Evolutionary conservation across 1,140 invertebrate genomes (phyloP), one percentile per base, ranked within the genome.

Genomic region (Caenorhabditis remanei): DNA sequence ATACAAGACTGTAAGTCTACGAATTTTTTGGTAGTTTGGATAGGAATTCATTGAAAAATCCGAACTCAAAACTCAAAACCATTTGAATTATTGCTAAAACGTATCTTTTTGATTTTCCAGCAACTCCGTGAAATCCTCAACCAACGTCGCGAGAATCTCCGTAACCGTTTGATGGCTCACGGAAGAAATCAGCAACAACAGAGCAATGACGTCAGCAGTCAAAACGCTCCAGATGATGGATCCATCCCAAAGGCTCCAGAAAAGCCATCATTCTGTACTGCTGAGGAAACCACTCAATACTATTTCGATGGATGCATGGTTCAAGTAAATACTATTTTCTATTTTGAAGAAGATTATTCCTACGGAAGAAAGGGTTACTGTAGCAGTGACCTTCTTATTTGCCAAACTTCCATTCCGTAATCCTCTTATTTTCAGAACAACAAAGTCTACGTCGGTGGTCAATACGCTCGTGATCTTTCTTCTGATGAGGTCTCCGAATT

Each of bases 201-300:
- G 19, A 84, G 82, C 67, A 86, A 83, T 46, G 88, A 79, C 40
- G 71, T 79, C n/a, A 79, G 71, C 71, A 79, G 71, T n/a, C 71
- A 79, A 50, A n/a, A n/a, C 21, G n/a, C 13, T 4, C 13, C 32
- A 24, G 71, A 79, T 19, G 71, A 79, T 32, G 71, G 71, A 79
- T 79, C 71, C 8, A n/a, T 87, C 16, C 86, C 86, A 40, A 87
- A 90, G 46, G 85, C 89, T 32, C 89, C 89, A 24, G 86, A 85
- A 61, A 90, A 90, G 55, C 89, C 89, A 50, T 87, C 84, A 6
- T 90, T 90, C 90, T 90, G 89, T 88, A 67, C 48, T 50, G 90
- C 91, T 58, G 92, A 90, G 50, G 90, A 90, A n/a, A 92, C 92
- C 5, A 91, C 91, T 41, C 91, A 91, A 86, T 91, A 91, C 88